phyloP scores from a whole-genome alignment of 2,113 vertebrate genomes.

The Loxodonta africana region DNA sequence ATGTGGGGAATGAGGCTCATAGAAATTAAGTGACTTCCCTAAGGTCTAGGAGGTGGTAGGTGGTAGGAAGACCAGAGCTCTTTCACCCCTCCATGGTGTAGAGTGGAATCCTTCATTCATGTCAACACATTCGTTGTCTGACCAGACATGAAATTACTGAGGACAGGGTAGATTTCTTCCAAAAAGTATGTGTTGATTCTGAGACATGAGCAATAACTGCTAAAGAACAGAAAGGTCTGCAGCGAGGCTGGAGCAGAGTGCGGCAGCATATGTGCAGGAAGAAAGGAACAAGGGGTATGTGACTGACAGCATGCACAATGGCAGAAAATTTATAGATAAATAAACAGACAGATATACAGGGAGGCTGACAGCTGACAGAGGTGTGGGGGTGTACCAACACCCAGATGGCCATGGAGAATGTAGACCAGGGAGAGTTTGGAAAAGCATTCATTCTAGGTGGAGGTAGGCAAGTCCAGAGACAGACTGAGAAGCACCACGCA shows the following conservation, averaged over 20 bases:
- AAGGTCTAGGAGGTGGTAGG: accelerated
- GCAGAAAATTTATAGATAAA: slow-evolving; percentile 63
- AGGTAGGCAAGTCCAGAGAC: slow-evolving; percentile 8
- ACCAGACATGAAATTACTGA: not conserved
- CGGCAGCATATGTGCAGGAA: not conserved
- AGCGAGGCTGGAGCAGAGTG: not conserved
- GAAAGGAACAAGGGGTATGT: not conserved
- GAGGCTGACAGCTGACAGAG: slow-evolving; percentile 51
- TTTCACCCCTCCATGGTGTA: accelerated
- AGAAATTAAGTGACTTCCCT: accelerated
- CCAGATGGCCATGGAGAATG: slow-evolving; percentile 1
- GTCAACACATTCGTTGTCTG: not conserved
- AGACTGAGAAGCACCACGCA: not conserved
- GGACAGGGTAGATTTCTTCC: not conserved
- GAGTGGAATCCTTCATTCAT: accelerated
- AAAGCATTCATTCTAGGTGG: not conserved
- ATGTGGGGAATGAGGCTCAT: not conserved
- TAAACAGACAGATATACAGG: slow-evolving; percentile 35
- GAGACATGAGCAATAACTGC: not conserved
- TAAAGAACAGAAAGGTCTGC: not conserved
- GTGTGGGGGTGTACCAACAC: not conserved
- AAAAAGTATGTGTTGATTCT: not conserved
- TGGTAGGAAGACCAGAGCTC: not conserved
- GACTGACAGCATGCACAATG: slow-evolving; percentile 31
- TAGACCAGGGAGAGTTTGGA: not conserved